Percentiles rank a stretch among this genome's conserved stretches.
Evolutionary conservation across 2,797 vertebrate species (phyloP).

Genomic region (Ptychobarbus kaznakovi): DNA sequence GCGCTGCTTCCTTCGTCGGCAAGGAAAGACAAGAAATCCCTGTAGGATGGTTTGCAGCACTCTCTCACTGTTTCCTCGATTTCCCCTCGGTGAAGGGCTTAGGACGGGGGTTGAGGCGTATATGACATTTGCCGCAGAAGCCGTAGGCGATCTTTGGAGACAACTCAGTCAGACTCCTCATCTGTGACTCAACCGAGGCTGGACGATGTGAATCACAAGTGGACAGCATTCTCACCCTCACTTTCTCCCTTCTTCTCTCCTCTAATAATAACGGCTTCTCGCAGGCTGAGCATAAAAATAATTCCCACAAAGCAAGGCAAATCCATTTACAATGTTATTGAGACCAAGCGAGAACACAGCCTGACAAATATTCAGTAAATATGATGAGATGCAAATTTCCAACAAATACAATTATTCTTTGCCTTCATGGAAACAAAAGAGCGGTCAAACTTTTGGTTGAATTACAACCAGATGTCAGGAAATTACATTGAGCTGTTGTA

Average conservation of each 20-base stretch:
- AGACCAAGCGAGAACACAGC: slow-evolving; percentile 10
- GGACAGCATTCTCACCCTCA: slow-evolving; percentile 20
- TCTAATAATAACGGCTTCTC: slow-evolving; percentile 19
- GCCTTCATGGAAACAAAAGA: neutral
- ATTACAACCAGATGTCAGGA: slow-evolving; percentile 8
- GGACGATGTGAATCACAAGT: slow-evolving; percentile 50
- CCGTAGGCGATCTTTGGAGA: slow-evolving; percentile 51
- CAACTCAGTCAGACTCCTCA: slow-evolving; percentile 46
- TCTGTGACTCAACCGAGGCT: slow-evolving; percentile 53
- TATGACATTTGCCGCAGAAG: slow-evolving; percentile 51
- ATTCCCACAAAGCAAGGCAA: slow-evolving; percentile 44
- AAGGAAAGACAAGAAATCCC: neutral
- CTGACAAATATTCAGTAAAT: slow-evolving; percentile 27
- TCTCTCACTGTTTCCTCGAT: slow-evolving; percentile 20
- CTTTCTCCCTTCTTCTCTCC: slow-evolving; percentile 24
- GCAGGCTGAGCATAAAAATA: slow-evolving; percentile 11
- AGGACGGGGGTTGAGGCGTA: slow-evolving; percentile 37
- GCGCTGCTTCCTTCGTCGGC: neutral
- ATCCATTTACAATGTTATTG: slow-evolving; percentile 34
- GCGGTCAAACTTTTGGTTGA: neutral
- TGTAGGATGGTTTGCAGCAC: slow-evolving; percentile 3
- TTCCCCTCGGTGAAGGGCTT: neutral
- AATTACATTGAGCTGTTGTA: neutral
- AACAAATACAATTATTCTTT: slow-evolving; percentile 14
- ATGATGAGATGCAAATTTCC: neutral